Base-by-base conservation (phyloP, 1,140 invertebrate genomes). In the Bombus pascuorum region DNA sequence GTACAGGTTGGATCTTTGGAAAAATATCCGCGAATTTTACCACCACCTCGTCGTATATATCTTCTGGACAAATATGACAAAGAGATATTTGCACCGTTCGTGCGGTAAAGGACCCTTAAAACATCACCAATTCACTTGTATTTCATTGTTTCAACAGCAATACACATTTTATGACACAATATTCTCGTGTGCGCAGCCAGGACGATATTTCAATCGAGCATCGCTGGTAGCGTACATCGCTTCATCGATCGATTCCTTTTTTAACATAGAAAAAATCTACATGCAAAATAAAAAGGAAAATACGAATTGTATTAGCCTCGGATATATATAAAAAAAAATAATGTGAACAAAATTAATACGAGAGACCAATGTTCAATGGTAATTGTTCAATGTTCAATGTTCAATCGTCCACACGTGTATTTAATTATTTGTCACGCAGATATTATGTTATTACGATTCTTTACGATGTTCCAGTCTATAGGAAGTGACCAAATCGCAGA, bases 111-210 rank as follows among this genome's bases (percentile, higher is more conserved):
- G 76, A 32, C 13, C 68, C 37, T 62, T 62, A 87, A 87, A 89
- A 81, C 77, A 80, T 90, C 87, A 83, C 47, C 84, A 70, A 88
- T 81, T 90, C 88, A 57, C 87, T 82, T 71, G 84, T 74, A 44
- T 53, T 28, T 84, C 85, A 86, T 88, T 88, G 87, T 88, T 83
- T 83, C 74, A 44, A 47, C 44, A n/a, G 39, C n/a, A 3, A 37
- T 62, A 74, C 62, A 72, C 72, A n/a, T 85, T 88, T 88, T 79
- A 88, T 13, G 57, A 37, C n/a, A 65, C 62, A 80, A 80, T 85
- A 79, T 86, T 53, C 66, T n/a, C 68, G 34, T n/a, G 70, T 32
- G 47, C 32, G 12, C 28, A 13, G 18, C 37, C 39, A 13, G 25
- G 18, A 22, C 74, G 34, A 59, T 71, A 71, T 84, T 70, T 84